Conservation (phyloP, 2,888 invertebrate genomes). For the Scelioninae gen. 1 region DNA sequence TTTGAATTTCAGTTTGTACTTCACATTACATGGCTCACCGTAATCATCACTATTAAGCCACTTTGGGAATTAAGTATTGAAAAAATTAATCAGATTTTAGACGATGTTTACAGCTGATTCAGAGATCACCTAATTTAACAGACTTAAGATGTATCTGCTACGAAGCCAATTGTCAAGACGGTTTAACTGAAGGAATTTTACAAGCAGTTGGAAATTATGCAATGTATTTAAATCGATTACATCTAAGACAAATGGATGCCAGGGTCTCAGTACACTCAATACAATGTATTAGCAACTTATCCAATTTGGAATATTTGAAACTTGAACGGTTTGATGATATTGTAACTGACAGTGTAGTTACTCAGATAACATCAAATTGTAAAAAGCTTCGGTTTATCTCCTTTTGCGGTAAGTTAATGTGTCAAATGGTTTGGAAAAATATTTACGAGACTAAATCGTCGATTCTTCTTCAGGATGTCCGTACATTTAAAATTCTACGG, state of each 20-base stretch:
- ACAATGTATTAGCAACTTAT: slow-evolving; percentile 42
- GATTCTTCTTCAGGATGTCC: slow-evolving; percentile 56
- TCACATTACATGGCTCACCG: slow-evolving; percentile 14
- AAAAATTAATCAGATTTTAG: slow-evolving; percentile 30
- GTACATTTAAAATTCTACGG: slow-evolving; percentile 31
- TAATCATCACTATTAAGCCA: slow-evolving; percentile 10
- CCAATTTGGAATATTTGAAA: slow-evolving; percentile 65
- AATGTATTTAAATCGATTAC: slow-evolving; percentile 55
- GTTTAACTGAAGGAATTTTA: slow-evolving; percentile 60
- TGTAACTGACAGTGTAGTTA: slow-evolving; percentile 55
- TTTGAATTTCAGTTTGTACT: slow-evolving; percentile 16
- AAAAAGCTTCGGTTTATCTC: slow-evolving; percentile 57
- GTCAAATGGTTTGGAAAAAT: slow-evolving; percentile 19
- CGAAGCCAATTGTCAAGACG: slow-evolving; percentile 52
- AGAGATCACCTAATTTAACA: slow-evolving; percentile 55
- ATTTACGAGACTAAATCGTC: slow-evolving; percentile 17
- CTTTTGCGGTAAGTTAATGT: slow-evolving; percentile 60
- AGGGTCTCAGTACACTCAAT: slow-evolving; percentile 47
- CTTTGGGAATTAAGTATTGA: neutral
- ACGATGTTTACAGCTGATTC: slow-evolving; percentile 56
- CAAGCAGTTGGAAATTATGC: slow-evolving; percentile 54
- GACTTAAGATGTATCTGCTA: slow-evolving; percentile 66
- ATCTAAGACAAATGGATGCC: slow-evolving; percentile 59
- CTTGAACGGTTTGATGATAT: slow-evolving; percentile 63
- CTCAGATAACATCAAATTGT: slow-evolving; percentile 41